Base-by-base conservation (phyloP, 2,888 invertebrate species). In the Erpobdella octoculata region DNA sequence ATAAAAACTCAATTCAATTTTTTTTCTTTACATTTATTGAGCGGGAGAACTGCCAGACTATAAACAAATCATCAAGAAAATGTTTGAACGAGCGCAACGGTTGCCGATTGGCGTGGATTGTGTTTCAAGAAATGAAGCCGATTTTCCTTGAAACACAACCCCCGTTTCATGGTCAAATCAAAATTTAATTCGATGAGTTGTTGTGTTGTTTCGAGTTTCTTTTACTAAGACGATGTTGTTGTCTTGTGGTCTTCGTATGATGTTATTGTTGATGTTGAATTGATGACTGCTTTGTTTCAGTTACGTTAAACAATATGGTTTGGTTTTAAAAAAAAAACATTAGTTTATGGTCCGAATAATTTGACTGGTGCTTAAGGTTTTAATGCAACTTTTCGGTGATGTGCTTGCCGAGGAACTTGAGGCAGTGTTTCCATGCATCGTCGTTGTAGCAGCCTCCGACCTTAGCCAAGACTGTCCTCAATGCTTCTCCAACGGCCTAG, bases 361-460 rank as follows among this genome's bases (percentile, higher is more conserved):
- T 53, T 28, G 21, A 25, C 53, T 25, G 53, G 53, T 53, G 53
- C 18, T 25, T 21, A 53, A n/a, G n/a, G n/a, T n/a, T n/a, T n/a
- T n/a, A n/a, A n/a, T n/a, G n/a, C n/a, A n/a, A n/a, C n/a, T n/a
- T n/a, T n/a, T n/a, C n/a, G 64, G 31, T 18, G 15, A 36, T 62
- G 35, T 9, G 36, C 62, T 35, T 25, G n/a, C 33, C 33, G 62
- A 62, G 62, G 36, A 33, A 21, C 4, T n/a, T 5, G 59, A 61
- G 38, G 62, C 75, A 75, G 33, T 72, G 67, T 46, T 53, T 38
- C 73, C 72, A 75, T 37, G 75, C 72, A 25, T 37, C 69, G 8
- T 41, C 12, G 73, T 75, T 75, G 74, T 71, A 74, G 62, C 74
- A 74, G 35, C 58, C 46, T 58, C 46, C 48, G 41, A 72, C 73